These are phyloP conservation scores for Morelia viridis DNA, from an alignment of 2,797 vertebrate species.

Conservation along the genomic window DNA sequence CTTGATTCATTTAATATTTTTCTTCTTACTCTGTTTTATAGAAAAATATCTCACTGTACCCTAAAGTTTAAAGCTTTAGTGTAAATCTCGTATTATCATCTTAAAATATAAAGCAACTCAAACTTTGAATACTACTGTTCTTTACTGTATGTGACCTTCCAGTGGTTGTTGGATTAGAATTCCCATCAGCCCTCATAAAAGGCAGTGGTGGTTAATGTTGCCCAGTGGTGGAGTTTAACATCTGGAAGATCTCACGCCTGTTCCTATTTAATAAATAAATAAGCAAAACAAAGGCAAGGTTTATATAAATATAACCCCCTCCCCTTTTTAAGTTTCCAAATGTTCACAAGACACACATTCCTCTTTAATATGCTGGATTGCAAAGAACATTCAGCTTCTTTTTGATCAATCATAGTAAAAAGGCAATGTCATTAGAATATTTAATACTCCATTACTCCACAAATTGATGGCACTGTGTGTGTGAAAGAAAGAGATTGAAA, in stretches of 20 bases:
- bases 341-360: slow-evolving; percentile 42
- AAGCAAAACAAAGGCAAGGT: background rate
- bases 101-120: background rate
- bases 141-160: background rate
- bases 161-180: background rate
- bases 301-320: slow-evolving; percentile 8
- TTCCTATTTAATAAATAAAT: background rate
- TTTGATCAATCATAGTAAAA: slow-evolving; percentile 53
- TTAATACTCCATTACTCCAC: slow-evolving; percentile 15
- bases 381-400: slow-evolving; percentile 48
- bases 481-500: background rate
- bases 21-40: background rate
- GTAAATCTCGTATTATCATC: background rate
- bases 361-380: slow-evolving; percentile 50
- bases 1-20: background rate
- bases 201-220: background rate
- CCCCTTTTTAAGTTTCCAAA: slow-evolving; percentile 29
- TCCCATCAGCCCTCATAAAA: background rate
- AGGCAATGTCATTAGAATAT: slow-evolving; percentile 56
- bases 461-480: background rate
- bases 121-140: background rate
- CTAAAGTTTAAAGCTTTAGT: background rate
- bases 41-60: background rate
- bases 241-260: background rate
- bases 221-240: background rate